Percentiles rank a stretch among this genome's conserved stretches.
phyloP scores from a whole-genome alignment of 2,888 invertebrate species.

The Chaitophorus viminalis region DNA sequence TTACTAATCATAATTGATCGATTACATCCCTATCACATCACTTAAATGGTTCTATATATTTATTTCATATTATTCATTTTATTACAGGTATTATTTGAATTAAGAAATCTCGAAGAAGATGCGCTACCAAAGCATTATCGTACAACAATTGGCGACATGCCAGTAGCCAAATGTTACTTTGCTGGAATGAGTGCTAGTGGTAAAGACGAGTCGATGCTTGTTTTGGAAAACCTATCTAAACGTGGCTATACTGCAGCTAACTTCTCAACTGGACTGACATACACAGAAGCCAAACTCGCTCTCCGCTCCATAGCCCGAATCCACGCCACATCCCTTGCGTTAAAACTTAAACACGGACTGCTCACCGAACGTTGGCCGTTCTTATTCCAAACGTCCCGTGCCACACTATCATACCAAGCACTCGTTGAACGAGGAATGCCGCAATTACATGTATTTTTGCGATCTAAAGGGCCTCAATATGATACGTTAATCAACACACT shows the following conservation, averaged over 20 bases:
- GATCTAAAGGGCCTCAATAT: conserved; percentile 69
- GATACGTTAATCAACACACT: conserved; percentile 74
- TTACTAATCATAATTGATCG: too few relatives aligned
- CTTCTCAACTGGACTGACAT: conserved; percentile 76
- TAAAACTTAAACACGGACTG: conserved; percentile 69
- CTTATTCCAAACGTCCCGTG: conserved; percentile 80
- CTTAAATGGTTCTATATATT: neutral
- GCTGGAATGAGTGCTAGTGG: conserved; percentile 73
- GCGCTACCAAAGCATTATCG: conserved; percentile 64
- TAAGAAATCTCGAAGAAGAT: conserved; percentile 40
- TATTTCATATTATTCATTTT: neutral
- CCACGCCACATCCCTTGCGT: conserved; percentile 78
- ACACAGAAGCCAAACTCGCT: conserved; percentile 76
- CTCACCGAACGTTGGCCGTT: conserved; percentile 74
- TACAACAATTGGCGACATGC: conserved; percentile 70
- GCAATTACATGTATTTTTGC: conserved; percentile 74
- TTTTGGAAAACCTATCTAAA: conserved; percentile 79
- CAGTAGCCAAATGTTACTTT: conserved; percentile 78
- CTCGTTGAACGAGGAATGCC: conserved; percentile 81
- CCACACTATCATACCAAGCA: conserved; percentile 83
- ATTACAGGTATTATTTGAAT: conserved; percentile 51
- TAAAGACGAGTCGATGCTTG: conserved; percentile 75
- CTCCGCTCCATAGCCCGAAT: conserved; percentile 78
- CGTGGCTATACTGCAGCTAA: conserved; percentile 75
- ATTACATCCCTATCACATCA: too few relatives aligned